Conservation (phyloP, 2,113 vertebrate species). For the Callorhinus ursinus region DNA sequence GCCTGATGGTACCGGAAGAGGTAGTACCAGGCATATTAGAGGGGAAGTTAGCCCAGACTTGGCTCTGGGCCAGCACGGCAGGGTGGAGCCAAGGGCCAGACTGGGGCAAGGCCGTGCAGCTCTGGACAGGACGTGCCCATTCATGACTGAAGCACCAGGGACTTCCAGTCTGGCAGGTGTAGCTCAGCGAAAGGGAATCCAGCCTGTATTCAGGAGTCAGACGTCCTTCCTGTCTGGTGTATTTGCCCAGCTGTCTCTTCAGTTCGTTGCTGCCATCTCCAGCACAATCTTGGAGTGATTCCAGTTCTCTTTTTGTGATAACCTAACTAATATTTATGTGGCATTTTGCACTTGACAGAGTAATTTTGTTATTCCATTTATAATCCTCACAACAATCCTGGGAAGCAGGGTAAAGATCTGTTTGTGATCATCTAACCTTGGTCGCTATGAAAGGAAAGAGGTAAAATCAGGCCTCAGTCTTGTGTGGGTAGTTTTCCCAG, state of each 20-base stretch:
- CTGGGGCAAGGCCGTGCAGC: background rate
- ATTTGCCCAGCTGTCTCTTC: conserved; percentile 33
- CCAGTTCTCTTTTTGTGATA: conserved; percentile 43
- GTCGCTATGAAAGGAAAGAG: background rate
- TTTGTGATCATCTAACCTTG: conserved; percentile 27
- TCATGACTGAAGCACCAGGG: conserved; percentile 53
- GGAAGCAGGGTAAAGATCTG: conserved; percentile 21
- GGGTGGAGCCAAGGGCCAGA: conserved; percentile 60
- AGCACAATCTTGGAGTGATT: conserved; percentile 36
- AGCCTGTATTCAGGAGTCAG: conserved; percentile 51
- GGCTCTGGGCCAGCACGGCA: conserved; percentile 34
- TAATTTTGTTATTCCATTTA: conserved; percentile 23
- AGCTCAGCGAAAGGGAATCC: conserved; percentile 66
- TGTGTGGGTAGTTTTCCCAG: background rate
- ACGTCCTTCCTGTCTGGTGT: conserved; percentile 45
- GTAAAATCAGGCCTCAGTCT: background rate
- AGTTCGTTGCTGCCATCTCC: conserved; percentile 23
- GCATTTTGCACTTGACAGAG: conserved; percentile 23
- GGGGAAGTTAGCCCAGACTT: conserved; percentile 62
- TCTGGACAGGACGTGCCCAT: conserved; percentile 47
- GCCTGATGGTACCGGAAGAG: conserved; percentile 51
- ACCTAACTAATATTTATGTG: conserved; percentile 38
- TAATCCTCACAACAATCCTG: background rate
- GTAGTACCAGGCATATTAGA: conserved; percentile 29
- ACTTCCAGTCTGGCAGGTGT: conserved; percentile 70